A percentile compares a stretch with the other conserved stretches of the same genome.
phyloP scores from a whole-genome alignment of 2,888 invertebrate genomes.

The Drosophila mettleri region DNA sequence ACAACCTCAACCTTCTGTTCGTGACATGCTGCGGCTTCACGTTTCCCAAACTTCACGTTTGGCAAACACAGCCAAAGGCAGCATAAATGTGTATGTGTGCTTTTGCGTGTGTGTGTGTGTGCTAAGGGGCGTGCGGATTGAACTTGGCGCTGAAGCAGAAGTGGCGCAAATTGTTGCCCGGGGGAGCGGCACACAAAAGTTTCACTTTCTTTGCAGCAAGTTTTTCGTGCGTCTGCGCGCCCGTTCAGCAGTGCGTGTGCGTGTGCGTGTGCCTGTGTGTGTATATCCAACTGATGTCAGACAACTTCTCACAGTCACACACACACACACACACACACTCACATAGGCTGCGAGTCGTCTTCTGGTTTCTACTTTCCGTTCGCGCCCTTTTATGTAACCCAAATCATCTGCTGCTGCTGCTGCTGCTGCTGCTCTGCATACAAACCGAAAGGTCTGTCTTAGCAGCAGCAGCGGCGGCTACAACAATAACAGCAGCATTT shows the following conservation, averaged over 20 bases:
- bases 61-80: conserved; percentile 17
- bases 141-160: conserved; percentile 22
- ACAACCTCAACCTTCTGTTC: conserved; percentile 76
- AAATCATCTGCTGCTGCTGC: conserved; percentile 65
- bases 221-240: conserved; percentile 56
- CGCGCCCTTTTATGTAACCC: conserved; percentile 82
- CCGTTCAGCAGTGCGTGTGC: conserved; percentile 25
- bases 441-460: conserved; percentile 50
- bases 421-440: conserved; percentile 44
- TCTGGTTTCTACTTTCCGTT: conserved; percentile 75
- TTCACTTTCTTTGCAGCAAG: conserved; percentile 82
- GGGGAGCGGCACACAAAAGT: conserved; percentile 63
- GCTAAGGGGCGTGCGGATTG: background rate
- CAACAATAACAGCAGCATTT: conserved; percentile 44
- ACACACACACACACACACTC: conserved; percentile 11
- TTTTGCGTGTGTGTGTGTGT: conserved; percentile 1
- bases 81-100: conserved; percentile 3
- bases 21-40: conserved; percentile 72
- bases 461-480: conserved; percentile 27
- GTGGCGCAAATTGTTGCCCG: conserved; percentile 50
- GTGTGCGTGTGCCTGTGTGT: conserved; percentile 18
- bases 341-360: conserved; percentile 39
- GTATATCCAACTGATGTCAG: conserved; percentile 10
- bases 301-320: conserved; percentile 23
- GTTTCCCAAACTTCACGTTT: conserved; percentile 47